phyloP scores from a whole-genome alignment of 2,888 invertebrate genomes.

The Lithosia quadra region DNA sequence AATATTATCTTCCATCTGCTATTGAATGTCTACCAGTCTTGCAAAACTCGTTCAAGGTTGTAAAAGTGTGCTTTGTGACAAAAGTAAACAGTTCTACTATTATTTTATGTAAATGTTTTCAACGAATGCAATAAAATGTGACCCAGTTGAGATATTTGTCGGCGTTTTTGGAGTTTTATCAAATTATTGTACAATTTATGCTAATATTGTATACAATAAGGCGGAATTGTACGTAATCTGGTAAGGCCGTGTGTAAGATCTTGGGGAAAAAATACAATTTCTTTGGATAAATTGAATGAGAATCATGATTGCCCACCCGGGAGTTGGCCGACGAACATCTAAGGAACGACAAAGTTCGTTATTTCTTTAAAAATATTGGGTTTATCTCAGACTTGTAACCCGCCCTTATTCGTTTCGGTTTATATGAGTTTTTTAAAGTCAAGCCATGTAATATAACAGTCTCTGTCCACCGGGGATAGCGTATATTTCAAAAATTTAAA shows the following conservation, averaged over 20 bases:
- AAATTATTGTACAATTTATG: slow-evolving; percentile 42
- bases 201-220: slow-evolving; percentile 31
- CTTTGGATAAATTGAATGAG: slow-evolving; percentile 50
- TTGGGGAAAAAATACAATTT: slow-evolving; percentile 42
- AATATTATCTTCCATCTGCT: background rate
- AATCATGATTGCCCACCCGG: slow-evolving; percentile 45
- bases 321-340: slow-evolving; percentile 33
- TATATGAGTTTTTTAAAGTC: too few relatives aligned
- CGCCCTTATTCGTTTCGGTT: too few relatives aligned
- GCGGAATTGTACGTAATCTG: slow-evolving; percentile 38
- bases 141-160: slow-evolving; percentile 15
- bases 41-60: slow-evolving; percentile 18
- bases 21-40: slow-evolving; percentile 11
- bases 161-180: slow-evolving; percentile 23
- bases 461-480: too few relatives aligned
- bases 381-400: background rate
- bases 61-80: slow-evolving; percentile 10
- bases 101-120: slow-evolving; percentile 17
- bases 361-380: slow-evolving; percentile 20
- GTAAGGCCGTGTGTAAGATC: slow-evolving; percentile 30
- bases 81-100: slow-evolving; percentile 13
- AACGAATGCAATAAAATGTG: slow-evolving; percentile 11
- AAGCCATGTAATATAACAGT: too few relatives aligned
- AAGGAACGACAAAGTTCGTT: slow-evolving; percentile 39
- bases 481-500: too few relatives aligned